Evolutionary conservation across 2,888 invertebrate species (phyloP).

Genomic region (Apeira syringaria): DNA sequence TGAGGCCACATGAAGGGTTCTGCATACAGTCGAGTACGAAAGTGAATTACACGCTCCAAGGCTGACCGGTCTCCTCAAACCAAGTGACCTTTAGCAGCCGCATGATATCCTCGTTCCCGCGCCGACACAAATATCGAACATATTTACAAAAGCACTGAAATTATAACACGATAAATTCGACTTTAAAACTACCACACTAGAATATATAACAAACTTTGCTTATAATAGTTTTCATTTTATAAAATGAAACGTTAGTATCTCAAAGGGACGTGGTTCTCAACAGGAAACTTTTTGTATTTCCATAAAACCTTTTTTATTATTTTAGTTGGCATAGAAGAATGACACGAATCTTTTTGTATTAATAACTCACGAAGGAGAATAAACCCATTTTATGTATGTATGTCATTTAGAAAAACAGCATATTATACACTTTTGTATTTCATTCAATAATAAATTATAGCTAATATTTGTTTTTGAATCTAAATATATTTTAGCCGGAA

Average conservation of each 20-base stretch:
- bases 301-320: too few species aligned
- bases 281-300: too few species aligned
- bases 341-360: too few species aligned
- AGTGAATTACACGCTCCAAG: constrained; percentile 77
- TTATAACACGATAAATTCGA: constrained; percentile 28
- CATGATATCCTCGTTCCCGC: constrained; percentile 77
- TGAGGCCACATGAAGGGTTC: constrained; percentile 77
- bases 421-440: too few species aligned
- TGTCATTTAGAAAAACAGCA: too few species aligned
- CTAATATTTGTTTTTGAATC: too few species aligned
- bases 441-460: too few species aligned
- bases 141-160: constrained; percentile 37
- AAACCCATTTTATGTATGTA: too few species aligned
- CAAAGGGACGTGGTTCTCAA: too few species aligned
- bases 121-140: constrained; percentile 55
- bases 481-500: too few species aligned
- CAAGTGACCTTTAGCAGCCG: constrained; percentile 75
- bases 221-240: background rate
- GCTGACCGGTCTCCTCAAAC: constrained; percentile 80
- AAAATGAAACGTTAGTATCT: constrained; percentile 6
- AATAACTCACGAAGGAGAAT: too few species aligned
- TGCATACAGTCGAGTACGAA: constrained; percentile 64
- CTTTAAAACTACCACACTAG: constrained; percentile 19
- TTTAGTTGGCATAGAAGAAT: too few species aligned
- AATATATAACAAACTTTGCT: background rate